These are phyloP conservation scores for Drosophila meridiana DNA, from an alignment of 2,888 invertebrate genomes.

Conservation along the genomic window DNA sequence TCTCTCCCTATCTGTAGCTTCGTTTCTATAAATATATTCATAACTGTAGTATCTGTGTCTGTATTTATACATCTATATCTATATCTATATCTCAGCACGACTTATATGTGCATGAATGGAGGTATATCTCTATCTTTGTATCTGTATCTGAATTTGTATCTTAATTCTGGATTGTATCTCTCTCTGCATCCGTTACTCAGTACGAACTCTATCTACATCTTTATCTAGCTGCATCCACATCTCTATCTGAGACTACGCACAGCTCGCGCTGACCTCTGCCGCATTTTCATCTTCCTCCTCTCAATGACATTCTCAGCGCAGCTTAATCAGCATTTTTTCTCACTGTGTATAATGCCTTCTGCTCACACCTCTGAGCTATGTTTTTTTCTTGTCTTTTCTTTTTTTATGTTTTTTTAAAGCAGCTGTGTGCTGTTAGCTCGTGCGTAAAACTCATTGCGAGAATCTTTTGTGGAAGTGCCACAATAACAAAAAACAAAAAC, in stretches of 20 bases:
- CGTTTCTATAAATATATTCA: too few species aligned
- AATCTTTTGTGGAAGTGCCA: conserved; percentile 34
- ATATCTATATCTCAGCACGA: background rate
- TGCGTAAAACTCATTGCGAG: conserved; percentile 50
- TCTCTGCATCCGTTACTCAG: background rate
- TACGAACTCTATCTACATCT: background rate
- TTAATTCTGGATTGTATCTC: background rate
- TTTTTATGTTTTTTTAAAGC: background rate
- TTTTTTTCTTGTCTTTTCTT: conserved; percentile 4
- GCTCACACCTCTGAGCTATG: conserved; percentile 4
- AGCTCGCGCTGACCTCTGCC: background rate
- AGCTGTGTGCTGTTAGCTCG: conserved; percentile 41
- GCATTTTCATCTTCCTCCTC: background rate
- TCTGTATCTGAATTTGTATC: background rate
- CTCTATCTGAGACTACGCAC: background rate
- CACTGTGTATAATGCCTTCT: background rate
- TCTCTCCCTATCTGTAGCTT: background rate
- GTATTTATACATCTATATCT: background rate
- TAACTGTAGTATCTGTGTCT: background rate
- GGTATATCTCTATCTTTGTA: background rate
- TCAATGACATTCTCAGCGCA: background rate
- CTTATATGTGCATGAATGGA: background rate
- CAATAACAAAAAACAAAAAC: background rate
- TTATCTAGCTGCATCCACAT: background rate
- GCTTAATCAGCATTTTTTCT: conserved; percentile 2